These are phyloP conservation scores for Pycnonotus jocosus DNA, from an alignment of 2,113 vertebrate species.

Conservation along the genomic window DNA sequence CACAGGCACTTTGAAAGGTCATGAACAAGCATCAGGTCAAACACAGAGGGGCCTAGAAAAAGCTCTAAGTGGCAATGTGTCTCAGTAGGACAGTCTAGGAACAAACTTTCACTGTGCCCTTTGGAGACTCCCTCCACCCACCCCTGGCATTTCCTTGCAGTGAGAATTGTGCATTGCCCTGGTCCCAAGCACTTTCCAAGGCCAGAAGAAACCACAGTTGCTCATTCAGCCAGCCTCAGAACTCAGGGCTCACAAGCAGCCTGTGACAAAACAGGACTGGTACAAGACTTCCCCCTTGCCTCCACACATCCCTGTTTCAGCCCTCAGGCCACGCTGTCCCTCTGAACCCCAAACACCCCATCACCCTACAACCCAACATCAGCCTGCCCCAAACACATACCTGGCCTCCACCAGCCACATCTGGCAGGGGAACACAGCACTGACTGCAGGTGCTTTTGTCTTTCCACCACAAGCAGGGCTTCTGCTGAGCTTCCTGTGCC, in stretches of 20 bases:
- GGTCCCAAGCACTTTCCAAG: not conserved
- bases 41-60: not conserved
- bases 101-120: not conserved
- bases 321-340: not conserved
- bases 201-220: not conserved
- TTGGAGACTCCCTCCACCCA: not conserved
- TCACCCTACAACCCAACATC: not conserved
- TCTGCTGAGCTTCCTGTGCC: not conserved
- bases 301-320: not conserved
- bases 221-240: not conserved
- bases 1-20: not conserved
- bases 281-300: not conserved
- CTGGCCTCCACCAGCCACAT: not conserved
- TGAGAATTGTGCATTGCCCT: not conserved
- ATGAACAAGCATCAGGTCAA: not conserved
- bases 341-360: not conserved
- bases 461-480: not conserved
- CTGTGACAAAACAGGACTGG: not conserved
- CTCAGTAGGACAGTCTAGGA: not conserved
- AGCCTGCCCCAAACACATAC: not conserved
- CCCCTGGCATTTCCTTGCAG: not conserved
- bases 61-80: not conserved
- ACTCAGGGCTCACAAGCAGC: not conserved
- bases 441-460: not conserved
- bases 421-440: not conserved